A percentile compares a stretch with the other conserved stretches of the same genome.
These are phyloP conservation scores for Cryptophagus acutangulus DNA, from an alignment of 2,888 invertebrate genomes.

Conservation along the genomic window DNA sequence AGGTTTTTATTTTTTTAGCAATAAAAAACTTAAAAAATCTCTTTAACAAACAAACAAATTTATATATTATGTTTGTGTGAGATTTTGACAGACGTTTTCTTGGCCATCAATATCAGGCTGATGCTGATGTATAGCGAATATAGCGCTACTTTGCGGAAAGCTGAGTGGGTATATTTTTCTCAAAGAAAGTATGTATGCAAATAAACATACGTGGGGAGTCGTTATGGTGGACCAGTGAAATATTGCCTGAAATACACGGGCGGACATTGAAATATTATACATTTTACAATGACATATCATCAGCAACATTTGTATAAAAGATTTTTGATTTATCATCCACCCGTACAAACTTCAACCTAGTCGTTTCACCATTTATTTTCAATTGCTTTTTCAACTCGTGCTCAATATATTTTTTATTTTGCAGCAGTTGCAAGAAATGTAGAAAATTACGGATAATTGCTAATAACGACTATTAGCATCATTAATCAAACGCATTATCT, in stretches of 20 bases:
- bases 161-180: constrained; percentile 48
- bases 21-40: no score
- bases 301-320: constrained; percentile 46
- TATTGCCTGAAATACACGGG: constrained; percentile 43
- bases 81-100: constrained; percentile 48
- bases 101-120: constrained; percentile 45
- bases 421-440: not conserved
- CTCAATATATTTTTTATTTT: not conserved
- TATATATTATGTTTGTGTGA: constrained; percentile 39
- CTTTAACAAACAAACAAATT: constrained; percentile 21
- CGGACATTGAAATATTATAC: constrained; percentile 48
- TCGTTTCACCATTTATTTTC: not conserved
- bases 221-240: constrained; percentile 45
- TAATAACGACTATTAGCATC: not conserved
- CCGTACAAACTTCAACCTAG: not conserved
- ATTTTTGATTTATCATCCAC: constrained; percentile 44
- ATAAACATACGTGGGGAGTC: constrained; percentile 44
- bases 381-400: not conserved
- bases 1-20: no score
- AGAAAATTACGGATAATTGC: not conserved
- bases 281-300: constrained; percentile 50
- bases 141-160: constrained; percentile 38
- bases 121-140: constrained; percentile 40
- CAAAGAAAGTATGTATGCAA: constrained; percentile 44
- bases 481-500: constrained; percentile 4